Evolutionary conservation across 2,113 vertebrate genomes (phyloP).

Genomic region (Orthonyx spaldingii): DNA sequence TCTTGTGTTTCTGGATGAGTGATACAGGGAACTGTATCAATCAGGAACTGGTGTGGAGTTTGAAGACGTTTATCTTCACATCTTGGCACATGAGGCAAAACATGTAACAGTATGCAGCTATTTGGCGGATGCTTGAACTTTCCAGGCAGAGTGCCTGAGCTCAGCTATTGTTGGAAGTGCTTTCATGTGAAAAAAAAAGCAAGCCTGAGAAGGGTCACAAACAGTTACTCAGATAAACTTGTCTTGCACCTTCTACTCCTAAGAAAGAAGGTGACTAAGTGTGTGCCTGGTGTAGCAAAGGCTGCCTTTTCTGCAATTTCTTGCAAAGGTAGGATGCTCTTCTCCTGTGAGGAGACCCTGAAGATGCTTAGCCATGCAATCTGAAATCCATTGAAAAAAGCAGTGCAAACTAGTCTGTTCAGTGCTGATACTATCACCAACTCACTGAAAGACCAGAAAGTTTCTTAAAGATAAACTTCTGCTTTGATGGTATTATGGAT

Average conservation of each 20-base stretch:
- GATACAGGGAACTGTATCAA: neutral
- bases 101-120: neutral
- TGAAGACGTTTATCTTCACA: neutral
- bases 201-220: neutral
- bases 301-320: neutral
- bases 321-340: neutral
- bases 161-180: neutral
- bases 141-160: neutral
- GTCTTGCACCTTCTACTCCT: neutral
- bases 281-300: neutral
- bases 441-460: fast-evolving
- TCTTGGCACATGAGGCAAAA: neutral
- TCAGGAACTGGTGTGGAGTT: neutral
- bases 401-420: neutral
- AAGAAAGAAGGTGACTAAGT: neutral
- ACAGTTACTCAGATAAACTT: neutral
- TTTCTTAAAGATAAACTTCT: neutral
- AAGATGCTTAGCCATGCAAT: neutral
- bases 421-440: neutral
- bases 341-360: neutral
- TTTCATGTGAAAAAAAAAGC: neutral
- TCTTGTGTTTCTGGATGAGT: neutral
- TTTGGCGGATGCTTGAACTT: fast-evolving
- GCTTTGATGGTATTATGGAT: fast-evolving
- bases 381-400: neutral